Conservation (phyloP, 2,797 vertebrate species). For the Schizothorax lantsangensis region DNA sequence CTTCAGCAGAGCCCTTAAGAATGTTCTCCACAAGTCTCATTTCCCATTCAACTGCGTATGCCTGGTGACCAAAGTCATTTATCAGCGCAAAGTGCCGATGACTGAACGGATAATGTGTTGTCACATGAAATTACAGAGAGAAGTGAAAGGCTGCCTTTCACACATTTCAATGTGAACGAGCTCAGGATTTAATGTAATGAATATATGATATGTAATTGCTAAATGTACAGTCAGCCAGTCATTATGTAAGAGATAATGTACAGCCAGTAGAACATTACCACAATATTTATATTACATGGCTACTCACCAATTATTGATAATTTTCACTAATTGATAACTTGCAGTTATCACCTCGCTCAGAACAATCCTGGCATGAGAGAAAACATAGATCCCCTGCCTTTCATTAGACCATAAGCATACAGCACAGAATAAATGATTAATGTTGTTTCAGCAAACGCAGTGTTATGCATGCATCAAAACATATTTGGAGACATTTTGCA, state of each 20-base stretch:
- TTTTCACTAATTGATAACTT: neutral
- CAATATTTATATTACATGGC: neutral
- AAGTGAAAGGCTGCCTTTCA: conserved; percentile 25
- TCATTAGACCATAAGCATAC: neutral
- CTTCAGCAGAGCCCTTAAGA: conserved; percentile 16
- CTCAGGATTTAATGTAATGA: neutral
- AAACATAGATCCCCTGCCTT: neutral
- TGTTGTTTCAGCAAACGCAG: neutral
- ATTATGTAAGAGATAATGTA: conserved; percentile 2
- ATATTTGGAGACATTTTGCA: neutral
- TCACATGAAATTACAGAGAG: conserved; percentile 45
- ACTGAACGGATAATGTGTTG: conserved; percentile 52
- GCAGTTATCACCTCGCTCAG: neutral
- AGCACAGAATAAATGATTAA: neutral
- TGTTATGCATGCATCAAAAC: neutral
- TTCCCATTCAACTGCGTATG: conserved; percentile 40
- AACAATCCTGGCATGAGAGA: neutral
- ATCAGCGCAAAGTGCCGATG: conserved; percentile 31
- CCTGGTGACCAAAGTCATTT: conserved; percentile 49
- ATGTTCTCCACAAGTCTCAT: conserved; percentile 29
- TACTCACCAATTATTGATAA: neutral
- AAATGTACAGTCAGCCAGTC: conserved; percentile 6
- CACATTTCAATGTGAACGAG: conserved; percentile 15
- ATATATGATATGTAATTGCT: neutral
- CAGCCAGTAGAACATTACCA: neutral